phyloP scores from a whole-genome alignment of 1,140 invertebrate genomes.

The Zaprionus lachaisei region DNA sequence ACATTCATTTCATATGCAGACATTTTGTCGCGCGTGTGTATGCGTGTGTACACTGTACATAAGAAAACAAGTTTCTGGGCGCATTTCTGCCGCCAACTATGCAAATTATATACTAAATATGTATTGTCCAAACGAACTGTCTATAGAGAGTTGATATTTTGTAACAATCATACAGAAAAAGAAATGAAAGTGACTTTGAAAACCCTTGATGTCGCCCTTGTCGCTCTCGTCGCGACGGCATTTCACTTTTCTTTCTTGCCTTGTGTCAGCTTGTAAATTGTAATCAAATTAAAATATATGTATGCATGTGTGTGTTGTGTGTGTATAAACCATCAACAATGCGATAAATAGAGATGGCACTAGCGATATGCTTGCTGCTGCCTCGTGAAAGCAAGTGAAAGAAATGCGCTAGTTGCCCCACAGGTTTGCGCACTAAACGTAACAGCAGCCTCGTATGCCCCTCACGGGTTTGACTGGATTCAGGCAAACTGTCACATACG shows the following conservation, averaged over 20 bases:
- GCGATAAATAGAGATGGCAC: slow-evolving; percentile 54
- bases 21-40: slow-evolving; percentile 69
- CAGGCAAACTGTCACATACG: slow-evolving; percentile 42
- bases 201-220: slow-evolving; percentile 61
- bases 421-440: slow-evolving; percentile 62
- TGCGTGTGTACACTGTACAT: slow-evolving; percentile 16
- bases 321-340: slow-evolving; percentile 6
- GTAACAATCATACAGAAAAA: slow-evolving; percentile 58
- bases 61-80: slow-evolving; percentile 68
- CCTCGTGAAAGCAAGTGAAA: slow-evolving; percentile 51
- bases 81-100: slow-evolving; percentile 67
- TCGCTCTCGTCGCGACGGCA: slow-evolving; percentile 45
- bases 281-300: slow-evolving; percentile 70
- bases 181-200: slow-evolving; percentile 78
- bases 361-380: slow-evolving; percentile 26
- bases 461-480: slow-evolving; percentile 14
- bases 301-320: slow-evolving; percentile 14
- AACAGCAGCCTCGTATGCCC: slow-evolving; percentile 19
- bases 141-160: slow-evolving; percentile 59
- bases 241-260: slow-evolving; percentile 68
- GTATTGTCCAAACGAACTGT: slow-evolving; percentile 42
- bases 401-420: slow-evolving; percentile 55
- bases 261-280: slow-evolving; percentile 49
- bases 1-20: slow-evolving; percentile 67
- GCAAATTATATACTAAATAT: slow-evolving; percentile 72